These are phyloP conservation scores for Anastatus disparis DNA, from an alignment of 1,140 invertebrate species.

Conservation along the genomic window DNA sequence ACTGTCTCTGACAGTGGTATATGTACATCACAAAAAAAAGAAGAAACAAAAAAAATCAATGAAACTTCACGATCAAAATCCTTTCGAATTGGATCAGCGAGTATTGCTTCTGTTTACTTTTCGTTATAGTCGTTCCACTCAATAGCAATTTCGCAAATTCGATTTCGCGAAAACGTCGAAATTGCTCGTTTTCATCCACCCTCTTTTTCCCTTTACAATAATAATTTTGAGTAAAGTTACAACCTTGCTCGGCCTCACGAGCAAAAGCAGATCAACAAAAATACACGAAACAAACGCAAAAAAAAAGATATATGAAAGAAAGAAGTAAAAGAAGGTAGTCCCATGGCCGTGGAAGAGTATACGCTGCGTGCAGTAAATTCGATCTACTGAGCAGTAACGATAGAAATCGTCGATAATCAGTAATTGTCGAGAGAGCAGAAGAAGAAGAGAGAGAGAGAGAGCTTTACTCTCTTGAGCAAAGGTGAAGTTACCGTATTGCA, in stretches of 20 bases:
- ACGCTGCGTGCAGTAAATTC: slow-evolving; percentile 50
- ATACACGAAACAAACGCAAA: slow-evolving; percentile 1
- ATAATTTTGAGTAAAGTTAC: slow-evolving; percentile 3
- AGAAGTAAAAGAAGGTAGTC: slow-evolving; percentile 18
- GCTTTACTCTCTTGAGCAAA: neutral
- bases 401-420: slow-evolving; percentile 53
- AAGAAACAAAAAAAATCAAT: too few relatives aligned
- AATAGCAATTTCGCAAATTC: slow-evolving; percentile 4
- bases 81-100: neutral
- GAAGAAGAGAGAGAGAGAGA: slow-evolving; percentile 9
- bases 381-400: slow-evolving; percentile 43
- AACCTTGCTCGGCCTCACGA: neutral
- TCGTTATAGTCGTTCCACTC: neutral
- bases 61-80: too few relatives aligned
- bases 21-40: too few relatives aligned
- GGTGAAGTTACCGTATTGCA: slow-evolving; percentile 37
- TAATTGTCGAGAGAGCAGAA: slow-evolving; percentile 41
- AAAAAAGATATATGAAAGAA: neutral
- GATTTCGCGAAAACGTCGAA: slow-evolving; percentile 23
- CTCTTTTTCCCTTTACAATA: neutral
- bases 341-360: neutral
- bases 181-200: neutral
- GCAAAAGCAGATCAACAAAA: neutral
- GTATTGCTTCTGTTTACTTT: neutral
- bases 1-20: too few relatives aligned